phyloP scores from a whole-genome alignment of 2,113 vertebrate genomes.

The Pachyramphus minor region DNA sequence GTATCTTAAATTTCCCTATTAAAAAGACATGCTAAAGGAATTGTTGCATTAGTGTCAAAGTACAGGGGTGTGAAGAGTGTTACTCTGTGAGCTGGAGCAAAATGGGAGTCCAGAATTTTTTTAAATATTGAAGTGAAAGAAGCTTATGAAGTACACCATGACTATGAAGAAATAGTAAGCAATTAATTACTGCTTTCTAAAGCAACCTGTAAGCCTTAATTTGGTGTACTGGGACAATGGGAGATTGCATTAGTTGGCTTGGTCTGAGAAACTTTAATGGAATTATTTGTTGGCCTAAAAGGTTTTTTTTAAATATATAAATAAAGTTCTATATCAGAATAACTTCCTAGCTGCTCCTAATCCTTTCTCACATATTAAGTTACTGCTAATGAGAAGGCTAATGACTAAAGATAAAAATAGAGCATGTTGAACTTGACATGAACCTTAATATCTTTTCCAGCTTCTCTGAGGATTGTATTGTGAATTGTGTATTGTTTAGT shows the following conservation, averaged over 20 bases:
- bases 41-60: not conserved
- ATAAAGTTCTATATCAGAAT: not conserved
- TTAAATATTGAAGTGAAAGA: not conserved
- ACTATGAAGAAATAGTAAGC: not conserved
- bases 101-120: not conserved
- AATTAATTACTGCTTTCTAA: not conserved
- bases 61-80: not conserved
- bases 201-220: not conserved
- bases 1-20: not conserved
- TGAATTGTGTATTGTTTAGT: constrained; percentile 6
- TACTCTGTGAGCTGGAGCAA: not conserved
- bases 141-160: not conserved
- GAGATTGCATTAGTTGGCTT: not conserved
- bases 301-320: not conserved
- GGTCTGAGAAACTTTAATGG: not conserved
- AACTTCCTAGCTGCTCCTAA: not conserved
- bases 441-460: constrained; percentile 37
- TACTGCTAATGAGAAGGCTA: constrained; percentile 22
- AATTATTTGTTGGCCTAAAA: not conserved
- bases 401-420: constrained; percentile 23
- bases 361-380: not conserved
- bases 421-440: not conserved
- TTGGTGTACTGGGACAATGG: not conserved
- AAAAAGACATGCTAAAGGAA: not conserved
- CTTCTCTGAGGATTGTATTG: not conserved